Evolutionary conservation across 35 echinoderm and acorn worm species (phyloP).

Genomic region (Apostichopus japonicus): DNA sequence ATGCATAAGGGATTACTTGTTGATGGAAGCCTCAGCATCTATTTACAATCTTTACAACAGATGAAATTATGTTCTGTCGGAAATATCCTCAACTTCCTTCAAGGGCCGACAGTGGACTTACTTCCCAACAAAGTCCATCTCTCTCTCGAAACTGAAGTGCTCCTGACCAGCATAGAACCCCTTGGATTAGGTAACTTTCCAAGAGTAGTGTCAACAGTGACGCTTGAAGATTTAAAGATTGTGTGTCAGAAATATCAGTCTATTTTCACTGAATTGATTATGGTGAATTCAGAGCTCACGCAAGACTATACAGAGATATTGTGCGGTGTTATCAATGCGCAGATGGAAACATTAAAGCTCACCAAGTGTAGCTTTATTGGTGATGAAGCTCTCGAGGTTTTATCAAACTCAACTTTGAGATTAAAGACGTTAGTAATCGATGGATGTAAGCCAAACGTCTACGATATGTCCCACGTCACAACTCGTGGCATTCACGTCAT

Average conservation of each 20-base stretch:
- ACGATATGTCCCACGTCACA: neutral
- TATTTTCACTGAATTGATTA: neutral
- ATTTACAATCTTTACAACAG: neutral
- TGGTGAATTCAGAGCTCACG: neutral
- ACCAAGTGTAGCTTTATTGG: neutral
- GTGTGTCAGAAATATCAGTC: neutral
- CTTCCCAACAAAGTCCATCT: neutral
- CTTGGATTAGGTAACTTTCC: neutral
- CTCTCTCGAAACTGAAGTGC: neutral
- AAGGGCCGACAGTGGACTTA: neutral
- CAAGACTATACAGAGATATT: neutral
- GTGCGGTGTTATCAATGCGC: neutral
- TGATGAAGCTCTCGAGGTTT: neutral
- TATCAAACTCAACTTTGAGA: slow-evolving; percentile 1
- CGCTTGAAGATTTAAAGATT: neutral
- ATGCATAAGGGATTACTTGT: slow-evolving; percentile 9
- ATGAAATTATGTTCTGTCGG: neutral
- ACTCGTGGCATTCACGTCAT: neutral
- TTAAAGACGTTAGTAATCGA: neutral
- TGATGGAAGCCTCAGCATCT: neutral
- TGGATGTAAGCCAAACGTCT: neutral
- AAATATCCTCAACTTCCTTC: neutral
- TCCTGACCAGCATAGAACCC: neutral
- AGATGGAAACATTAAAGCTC: neutral
- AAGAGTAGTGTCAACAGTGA: neutral